A percentile compares a stretch with the other conserved stretches of the same genome.
phyloP scores from a whole-genome alignment of 2,113 vertebrate genomes.

The Bucco capensis region DNA sequence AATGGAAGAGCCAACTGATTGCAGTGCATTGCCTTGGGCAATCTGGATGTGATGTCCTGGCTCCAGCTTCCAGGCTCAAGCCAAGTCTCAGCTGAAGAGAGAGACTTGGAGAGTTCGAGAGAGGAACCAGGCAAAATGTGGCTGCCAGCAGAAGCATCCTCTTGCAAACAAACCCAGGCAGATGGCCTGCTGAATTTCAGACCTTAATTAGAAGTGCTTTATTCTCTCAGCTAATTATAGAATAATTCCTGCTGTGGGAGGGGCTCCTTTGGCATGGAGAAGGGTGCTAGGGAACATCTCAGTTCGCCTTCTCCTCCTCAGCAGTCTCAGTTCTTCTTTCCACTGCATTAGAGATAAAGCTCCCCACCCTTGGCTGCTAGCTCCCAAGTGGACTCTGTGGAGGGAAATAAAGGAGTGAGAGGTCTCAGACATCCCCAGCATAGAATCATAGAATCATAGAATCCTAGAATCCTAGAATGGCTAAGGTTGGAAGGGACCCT shows the following conservation, averaged over 20 bases:
- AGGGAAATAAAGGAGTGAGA: neutral
- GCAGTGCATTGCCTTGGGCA: neutral
- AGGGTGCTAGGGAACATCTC: neutral
- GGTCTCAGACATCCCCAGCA: neutral
- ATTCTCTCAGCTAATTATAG: slow-evolving; percentile 47
- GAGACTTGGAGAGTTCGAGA: neutral
- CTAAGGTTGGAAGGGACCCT: too few species aligned
- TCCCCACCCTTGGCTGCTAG: neutral
- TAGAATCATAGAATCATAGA: too few species aligned
- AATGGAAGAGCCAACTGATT: neutral
- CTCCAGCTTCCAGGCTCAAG: neutral
- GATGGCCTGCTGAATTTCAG: slow-evolving; percentile 38
- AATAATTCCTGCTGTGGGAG: slow-evolving; percentile 11
- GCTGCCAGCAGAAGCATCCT: slow-evolving; percentile 15
- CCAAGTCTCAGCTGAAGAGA: neutral
- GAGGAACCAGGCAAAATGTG: neutral
- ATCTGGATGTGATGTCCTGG: neutral
- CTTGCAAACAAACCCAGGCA: slow-evolving; percentile 36
- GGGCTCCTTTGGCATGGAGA: neutral
- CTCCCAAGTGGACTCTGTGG: neutral
- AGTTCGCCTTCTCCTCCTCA: neutral
- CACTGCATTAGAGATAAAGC: neutral
- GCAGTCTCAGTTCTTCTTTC: neutral
- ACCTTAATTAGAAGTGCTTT: slow-evolving; percentile 48
- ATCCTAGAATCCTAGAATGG: too few species aligned